Conservation (phyloP, 1,140 invertebrate genomes). For the Aphaenogaster rudis region DNA sequence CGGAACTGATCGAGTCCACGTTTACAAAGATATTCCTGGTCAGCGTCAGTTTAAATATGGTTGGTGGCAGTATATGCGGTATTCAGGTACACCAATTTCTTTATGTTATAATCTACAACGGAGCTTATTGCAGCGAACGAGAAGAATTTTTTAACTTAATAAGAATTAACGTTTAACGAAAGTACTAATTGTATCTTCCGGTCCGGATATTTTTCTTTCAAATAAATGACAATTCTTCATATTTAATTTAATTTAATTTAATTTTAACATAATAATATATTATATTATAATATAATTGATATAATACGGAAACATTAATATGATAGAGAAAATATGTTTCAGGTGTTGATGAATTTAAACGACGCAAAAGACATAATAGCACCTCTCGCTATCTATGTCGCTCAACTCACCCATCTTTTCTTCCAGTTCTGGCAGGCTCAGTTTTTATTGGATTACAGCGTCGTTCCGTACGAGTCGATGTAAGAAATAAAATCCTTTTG, state of each 20-base stretch:
- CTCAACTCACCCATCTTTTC: conserved; percentile 52
- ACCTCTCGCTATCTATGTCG: conserved; percentile 39
- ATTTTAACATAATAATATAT: too few species aligned
- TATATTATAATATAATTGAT: not conserved
- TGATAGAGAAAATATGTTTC: not conserved
- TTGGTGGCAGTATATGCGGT: conserved; percentile 53
- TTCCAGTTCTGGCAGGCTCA: conserved; percentile 56
- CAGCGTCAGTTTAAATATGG: conserved; percentile 45
- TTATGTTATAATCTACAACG: not conserved
- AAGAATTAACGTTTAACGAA: not conserved
- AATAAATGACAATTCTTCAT: not conserved
- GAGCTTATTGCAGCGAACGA: not conserved
- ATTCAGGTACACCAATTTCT: conserved; percentile 28
- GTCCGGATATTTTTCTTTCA: not conserved
- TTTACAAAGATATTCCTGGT: conserved; percentile 35
- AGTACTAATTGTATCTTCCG: not conserved
- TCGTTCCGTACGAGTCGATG: conserved; percentile 41
- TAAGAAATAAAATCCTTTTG: conserved; percentile 15
- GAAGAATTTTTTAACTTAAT: not conserved
- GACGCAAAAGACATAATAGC: conserved; percentile 42
- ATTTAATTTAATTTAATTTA: too few species aligned
- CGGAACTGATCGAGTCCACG: conserved; percentile 34
- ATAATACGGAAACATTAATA: not conserved
- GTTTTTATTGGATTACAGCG: conserved; percentile 49
- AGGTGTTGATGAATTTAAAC: conserved; percentile 57